Conservation (phyloP, 2,113 vertebrate species). For the Myodes glareolus region DNA sequence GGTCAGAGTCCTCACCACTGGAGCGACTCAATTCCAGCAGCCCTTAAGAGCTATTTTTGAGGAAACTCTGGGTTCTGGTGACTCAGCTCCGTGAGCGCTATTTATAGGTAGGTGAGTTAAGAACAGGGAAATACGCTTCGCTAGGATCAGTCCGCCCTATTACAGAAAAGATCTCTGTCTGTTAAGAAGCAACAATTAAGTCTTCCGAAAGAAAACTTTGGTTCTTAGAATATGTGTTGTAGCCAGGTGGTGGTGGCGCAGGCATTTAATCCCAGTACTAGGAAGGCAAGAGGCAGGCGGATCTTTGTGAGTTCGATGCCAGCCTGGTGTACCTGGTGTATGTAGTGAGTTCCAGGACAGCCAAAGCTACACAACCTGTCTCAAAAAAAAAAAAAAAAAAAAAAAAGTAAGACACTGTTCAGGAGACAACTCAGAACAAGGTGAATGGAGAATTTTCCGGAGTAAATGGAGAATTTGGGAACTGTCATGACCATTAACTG, state of each 20-base stretch:
- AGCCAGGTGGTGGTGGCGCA: neutral
- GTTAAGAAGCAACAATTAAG: conserved; percentile 27
- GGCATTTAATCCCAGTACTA: neutral
- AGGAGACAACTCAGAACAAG: neutral
- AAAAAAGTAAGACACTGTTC: neutral
- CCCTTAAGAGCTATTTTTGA: conserved; percentile 67
- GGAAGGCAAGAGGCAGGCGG: neutral
- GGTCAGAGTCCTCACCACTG: neutral
- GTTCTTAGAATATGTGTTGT: neutral
- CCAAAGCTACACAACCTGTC: neutral
- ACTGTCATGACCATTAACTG: neutral
- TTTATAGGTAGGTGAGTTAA: conserved; percentile 70
- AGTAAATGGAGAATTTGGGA: conserved; percentile 14
- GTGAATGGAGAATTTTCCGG: neutral
- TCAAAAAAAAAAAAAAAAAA: neutral
- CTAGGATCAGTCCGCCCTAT: neutral
- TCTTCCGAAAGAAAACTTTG: neutral
- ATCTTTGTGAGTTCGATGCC: neutral
- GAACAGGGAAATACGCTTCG: conserved; percentile 36
- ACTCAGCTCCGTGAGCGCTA: conserved; percentile 73
- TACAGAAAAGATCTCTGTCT: neutral
- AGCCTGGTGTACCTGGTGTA: neutral
- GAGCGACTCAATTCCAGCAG: conserved; percentile 36
- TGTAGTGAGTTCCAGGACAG: neutral
- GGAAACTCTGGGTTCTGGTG: conserved; percentile 71